Evolutionary conservation across 2,888 invertebrate species (phyloP).

Genomic region (Heterodera filipjevi): DNA sequence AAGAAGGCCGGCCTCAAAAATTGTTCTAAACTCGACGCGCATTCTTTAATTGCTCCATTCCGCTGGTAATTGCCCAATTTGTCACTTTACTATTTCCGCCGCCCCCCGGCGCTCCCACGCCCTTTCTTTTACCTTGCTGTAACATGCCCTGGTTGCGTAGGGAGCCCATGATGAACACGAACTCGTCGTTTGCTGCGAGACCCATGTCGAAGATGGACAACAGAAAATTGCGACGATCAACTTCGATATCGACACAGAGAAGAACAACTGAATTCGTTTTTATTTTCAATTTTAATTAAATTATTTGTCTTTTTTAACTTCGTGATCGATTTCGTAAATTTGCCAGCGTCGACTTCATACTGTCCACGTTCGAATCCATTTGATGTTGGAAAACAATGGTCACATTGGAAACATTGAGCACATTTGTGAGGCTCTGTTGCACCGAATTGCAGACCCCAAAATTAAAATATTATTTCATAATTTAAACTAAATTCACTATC

Average conservation of each 20-base stretch:
- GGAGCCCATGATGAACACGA: constrained; percentile 48
- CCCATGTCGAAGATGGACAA: constrained; percentile 31
- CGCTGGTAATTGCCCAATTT: no score
- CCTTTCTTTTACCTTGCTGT: constrained; percentile 42
- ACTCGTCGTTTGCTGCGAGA: constrained; percentile 46
- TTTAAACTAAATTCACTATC: neutral
- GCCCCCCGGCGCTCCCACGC: no score
- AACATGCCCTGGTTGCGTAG: constrained; percentile 47
- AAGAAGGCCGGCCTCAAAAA: no score
- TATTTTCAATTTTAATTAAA: neutral
- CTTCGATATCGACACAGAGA: constrained; percentile 22
- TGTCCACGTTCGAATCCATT: constrained; percentile 20
- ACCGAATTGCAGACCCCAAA: constrained; percentile 26
- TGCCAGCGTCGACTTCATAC: constrained; percentile 21
- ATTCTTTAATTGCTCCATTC: neutral
- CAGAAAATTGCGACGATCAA: constrained; percentile 27
- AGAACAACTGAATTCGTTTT: constrained; percentile 20
- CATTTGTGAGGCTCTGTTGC: constrained; percentile 20
- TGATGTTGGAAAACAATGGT: constrained; percentile 31
- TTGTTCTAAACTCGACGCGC: neutral
- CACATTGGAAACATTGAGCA: constrained; percentile 11
- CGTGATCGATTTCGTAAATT: constrained; percentile 18
- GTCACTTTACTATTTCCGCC: no score
- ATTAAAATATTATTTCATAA: neutral
- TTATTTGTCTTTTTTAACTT: constrained; percentile 5